Conservation (phyloP, 2,797 vertebrate species). For the Falco cherrug region DNA sequence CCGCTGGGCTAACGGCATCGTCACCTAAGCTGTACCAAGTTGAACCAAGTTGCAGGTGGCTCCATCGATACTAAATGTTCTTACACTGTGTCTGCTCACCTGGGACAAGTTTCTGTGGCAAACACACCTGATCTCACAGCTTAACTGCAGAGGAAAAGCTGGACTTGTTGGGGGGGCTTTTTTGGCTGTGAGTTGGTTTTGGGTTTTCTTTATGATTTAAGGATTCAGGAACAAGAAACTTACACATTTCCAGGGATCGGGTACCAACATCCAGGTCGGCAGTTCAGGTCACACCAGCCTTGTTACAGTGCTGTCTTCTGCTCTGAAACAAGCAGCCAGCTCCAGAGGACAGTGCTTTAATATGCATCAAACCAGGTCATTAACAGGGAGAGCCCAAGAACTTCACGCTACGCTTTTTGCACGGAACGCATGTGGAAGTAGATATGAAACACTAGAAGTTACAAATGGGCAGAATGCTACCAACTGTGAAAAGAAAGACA, state of each 20-base stretch:
- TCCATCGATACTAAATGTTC: background rate
- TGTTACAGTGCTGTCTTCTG: background rate
- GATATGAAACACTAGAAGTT: background rate
- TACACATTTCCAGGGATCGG: background rate
- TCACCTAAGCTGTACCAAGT: background rate
- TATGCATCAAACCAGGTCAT: background rate
- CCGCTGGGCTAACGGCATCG: background rate
- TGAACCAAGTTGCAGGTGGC: background rate
- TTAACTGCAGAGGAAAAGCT: background rate
- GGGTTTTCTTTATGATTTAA: background rate
- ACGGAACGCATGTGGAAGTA: background rate
- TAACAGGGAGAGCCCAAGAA: background rate
- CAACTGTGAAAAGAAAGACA: background rate
- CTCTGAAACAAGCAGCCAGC: background rate
- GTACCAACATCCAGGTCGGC: background rate
- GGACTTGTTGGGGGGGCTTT: no score
- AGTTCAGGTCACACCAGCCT: background rate
- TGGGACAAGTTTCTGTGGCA: background rate
- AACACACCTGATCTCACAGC: background rate
- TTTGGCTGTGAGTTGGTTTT: background rate
- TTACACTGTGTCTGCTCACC: rapidly evolving
- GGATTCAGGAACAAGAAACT: background rate
- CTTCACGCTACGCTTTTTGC: background rate
- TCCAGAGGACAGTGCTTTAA: background rate
- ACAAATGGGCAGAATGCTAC: background rate